Evolutionary conservation across 2,888 invertebrate genomes (phyloP).

Genomic region (Lasioglossum leucozonium): DNA sequence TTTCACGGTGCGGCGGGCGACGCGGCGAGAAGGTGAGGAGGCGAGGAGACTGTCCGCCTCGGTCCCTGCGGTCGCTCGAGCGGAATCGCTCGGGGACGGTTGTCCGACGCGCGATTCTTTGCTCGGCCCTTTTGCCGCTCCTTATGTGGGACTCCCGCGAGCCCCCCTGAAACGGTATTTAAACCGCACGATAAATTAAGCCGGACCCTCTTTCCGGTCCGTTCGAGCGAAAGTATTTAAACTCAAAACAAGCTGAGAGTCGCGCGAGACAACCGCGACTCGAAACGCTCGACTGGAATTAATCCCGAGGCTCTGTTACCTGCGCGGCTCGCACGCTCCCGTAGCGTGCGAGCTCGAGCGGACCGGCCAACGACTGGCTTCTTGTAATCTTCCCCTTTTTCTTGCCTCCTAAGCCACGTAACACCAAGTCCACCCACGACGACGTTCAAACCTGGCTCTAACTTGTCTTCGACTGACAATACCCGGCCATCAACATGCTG

Average conservation of each 20-base stretch:
- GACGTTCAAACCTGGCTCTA: background rate
- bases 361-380: background rate
- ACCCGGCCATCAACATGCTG: background rate
- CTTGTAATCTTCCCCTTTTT: background rate
- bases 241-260: constrained; percentile 70
- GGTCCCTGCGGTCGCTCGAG: constrained; percentile 25
- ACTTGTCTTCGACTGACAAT: background rate
- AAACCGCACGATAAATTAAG: constrained; percentile 77
- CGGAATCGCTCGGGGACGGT: constrained; percentile 46
- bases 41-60: constrained; percentile 21
- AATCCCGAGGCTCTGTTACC: constrained; percentile 57
- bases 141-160: constrained; percentile 51
- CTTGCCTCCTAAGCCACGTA: background rate
- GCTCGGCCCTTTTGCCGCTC: constrained; percentile 44
- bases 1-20: constrained; percentile 50
- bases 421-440: constrained; percentile 4
- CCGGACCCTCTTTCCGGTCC: constrained; percentile 72
- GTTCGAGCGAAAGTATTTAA: constrained; percentile 74
- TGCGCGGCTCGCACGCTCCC: constrained; percentile 31
- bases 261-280: constrained; percentile 52
- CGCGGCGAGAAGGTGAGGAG: constrained; percentile 12
- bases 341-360: constrained; percentile 5
- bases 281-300: constrained; percentile 57
- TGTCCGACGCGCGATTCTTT: constrained; percentile 62
- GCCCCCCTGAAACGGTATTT: constrained; percentile 59